Conservation (phyloP, 2,888 invertebrate genomes). For the Galerucella pusilla region DNA sequence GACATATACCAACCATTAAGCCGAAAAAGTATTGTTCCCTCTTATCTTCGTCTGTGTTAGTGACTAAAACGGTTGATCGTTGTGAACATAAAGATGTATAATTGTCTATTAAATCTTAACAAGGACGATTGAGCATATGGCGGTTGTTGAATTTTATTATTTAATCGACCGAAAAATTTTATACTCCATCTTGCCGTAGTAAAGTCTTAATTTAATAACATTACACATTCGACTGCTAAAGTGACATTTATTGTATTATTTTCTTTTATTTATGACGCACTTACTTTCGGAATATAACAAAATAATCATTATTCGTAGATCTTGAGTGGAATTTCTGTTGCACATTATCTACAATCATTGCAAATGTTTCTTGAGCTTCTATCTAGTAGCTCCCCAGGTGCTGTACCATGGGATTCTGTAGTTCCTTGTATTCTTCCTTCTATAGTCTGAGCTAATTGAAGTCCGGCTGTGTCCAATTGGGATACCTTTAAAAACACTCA, state of each 20-base stretch:
- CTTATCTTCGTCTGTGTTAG: conserved; percentile 11
- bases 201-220: conserved; percentile 3
- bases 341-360: too few relatives aligned
- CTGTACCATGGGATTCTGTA: too few relatives aligned
- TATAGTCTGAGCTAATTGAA: too few relatives aligned
- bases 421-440: too few relatives aligned
- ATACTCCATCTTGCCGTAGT: neutral
- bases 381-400: too few relatives aligned
- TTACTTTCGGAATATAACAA: neutral
- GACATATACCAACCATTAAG: neutral
- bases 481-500: too few relatives aligned
- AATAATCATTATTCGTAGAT: neutral
- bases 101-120: conserved; percentile 34
- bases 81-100: conserved; percentile 24
- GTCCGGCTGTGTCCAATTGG: too few relatives aligned
- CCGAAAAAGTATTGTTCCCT: conserved; percentile 11
- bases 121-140: conserved; percentile 35
- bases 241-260: neutral
- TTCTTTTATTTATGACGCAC: neutral
- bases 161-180: conserved; percentile 26
- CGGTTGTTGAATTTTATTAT: conserved; percentile 31
- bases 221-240: neutral
- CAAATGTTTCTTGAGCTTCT: too few relatives aligned
- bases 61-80: conserved; percentile 15
- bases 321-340: too few relatives aligned